phyloP scores from a whole-genome alignment of 1,140 invertebrate genomes.

The Macrobrachium rosenbergii region DNA sequence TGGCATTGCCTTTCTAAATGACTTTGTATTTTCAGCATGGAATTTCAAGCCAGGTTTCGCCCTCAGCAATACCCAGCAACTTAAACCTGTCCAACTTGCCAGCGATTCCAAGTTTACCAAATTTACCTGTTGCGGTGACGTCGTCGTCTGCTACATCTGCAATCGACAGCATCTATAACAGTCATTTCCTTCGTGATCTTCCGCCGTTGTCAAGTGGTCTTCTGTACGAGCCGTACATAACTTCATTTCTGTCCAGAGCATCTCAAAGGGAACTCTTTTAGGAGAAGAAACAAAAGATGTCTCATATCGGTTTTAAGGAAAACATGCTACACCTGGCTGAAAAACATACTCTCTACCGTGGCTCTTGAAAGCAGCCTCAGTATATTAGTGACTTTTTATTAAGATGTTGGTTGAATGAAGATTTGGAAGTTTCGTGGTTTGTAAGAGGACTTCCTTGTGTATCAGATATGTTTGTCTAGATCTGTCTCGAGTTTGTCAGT shows the following conservation, averaged over 20 bases:
- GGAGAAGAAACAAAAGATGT: no score
- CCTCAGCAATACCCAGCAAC: background rate
- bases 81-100: background rate
- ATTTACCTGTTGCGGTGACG: background rate
- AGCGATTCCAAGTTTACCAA: background rate
- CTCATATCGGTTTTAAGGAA: no score
- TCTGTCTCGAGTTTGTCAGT: no score
- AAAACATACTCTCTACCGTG: no score
- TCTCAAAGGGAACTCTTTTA: slow-evolving; percentile 19
- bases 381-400: no score
- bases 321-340: no score
- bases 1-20: background rate
- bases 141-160: background rate
- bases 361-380: no score
- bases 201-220: slow-evolving; percentile 9
- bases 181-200: slow-evolving; percentile 27
- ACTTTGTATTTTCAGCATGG: background rate
- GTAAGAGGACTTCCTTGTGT: no score
- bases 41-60: background rate
- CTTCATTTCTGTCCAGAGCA: slow-evolving; percentile 27
- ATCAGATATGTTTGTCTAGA: no score
- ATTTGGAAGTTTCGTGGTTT: no score
- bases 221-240: slow-evolving; percentile 43
- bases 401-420: no score
- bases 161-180: background rate